A percentile compares a stretch with the other conserved stretches of the same genome.
Evolutionary conservation across 2,888 invertebrate genomes (phyloP).

Genomic region (Arctia plantaginis): DNA sequence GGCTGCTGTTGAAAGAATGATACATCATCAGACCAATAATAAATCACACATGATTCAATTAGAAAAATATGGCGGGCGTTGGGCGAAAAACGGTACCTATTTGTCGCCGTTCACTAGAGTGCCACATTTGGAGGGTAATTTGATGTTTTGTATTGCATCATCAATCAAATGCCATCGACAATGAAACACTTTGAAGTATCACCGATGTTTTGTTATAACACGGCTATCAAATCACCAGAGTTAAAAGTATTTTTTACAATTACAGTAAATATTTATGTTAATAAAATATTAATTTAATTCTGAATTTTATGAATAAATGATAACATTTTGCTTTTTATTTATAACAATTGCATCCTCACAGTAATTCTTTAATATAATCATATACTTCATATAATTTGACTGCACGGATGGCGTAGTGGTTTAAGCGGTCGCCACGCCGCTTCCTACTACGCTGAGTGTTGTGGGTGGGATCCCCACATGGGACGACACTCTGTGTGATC

Average conservation of each 20-base stretch:
- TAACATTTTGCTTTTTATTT: too few species aligned
- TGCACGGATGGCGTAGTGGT: too few species aligned
- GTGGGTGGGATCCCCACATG: too few species aligned
- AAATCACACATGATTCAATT: slow-evolving; percentile 87
- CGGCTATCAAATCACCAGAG: slow-evolving; percentile 30
- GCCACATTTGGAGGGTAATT: slow-evolving; percentile 78
- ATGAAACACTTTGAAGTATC: slow-evolving; percentile 55
- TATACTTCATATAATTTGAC: too few species aligned
- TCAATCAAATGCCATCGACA: slow-evolving; percentile 82
- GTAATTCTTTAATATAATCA: too few species aligned
- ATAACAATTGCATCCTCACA: not conserved
- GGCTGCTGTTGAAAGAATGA: slow-evolving; percentile 86
- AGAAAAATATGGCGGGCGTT: slow-evolving; percentile 80
- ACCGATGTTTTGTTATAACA: slow-evolving; percentile 27
- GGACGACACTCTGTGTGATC: too few species aligned
- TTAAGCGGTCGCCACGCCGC: too few species aligned
- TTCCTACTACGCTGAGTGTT: too few species aligned
- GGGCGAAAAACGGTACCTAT: slow-evolving; percentile 70
- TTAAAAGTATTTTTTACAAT: not conserved
- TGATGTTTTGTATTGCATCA: slow-evolving; percentile 81
- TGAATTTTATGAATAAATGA: not conserved
- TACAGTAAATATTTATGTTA: not conserved
- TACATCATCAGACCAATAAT: slow-evolving; percentile 86
- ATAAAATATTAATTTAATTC: not conserved
- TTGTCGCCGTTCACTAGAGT: slow-evolving; percentile 69